A percentile compares a stretch with the other conserved stretches of the same genome.
These are phyloP conservation scores for Sigmodon hispidus DNA, from an alignment of 2,113 vertebrate genomes.

Conservation along the genomic window DNA sequence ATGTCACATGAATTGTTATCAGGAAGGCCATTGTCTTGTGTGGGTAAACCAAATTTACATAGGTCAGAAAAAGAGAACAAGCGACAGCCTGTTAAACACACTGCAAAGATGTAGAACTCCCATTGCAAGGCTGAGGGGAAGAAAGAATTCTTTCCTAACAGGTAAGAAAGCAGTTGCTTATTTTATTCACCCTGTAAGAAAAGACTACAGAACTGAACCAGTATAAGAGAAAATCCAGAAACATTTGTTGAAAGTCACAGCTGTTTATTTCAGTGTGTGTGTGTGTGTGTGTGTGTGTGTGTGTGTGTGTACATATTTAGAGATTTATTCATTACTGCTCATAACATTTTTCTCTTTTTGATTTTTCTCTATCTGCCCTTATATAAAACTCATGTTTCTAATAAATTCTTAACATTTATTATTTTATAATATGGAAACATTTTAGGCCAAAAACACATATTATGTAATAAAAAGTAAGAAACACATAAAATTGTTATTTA, in stretches of 20 bases:
- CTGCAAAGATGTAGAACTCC: not conserved
- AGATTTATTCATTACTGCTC: not conserved
- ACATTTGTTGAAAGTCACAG: not conserved
- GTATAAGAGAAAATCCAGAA: not conserved
- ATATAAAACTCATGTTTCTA: not conserved
- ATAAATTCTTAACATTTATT: constrained; percentile 11
- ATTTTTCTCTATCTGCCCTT: not conserved
- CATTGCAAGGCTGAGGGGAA: no score
- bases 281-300: not conserved
- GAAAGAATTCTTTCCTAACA: not conserved
- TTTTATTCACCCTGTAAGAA: not conserved
- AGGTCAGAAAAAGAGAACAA: not conserved
- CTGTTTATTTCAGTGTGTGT: not conserved
- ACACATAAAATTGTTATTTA: not conserved
- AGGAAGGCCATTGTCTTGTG: not conserved
- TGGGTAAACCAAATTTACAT: not conserved
- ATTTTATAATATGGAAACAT: not conserved
- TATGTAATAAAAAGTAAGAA: not conserved
- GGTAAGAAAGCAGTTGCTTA: not conserved
- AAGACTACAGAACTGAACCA: not conserved
- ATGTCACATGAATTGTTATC: not conserved
- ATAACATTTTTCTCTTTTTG: not conserved
- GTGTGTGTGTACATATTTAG: not conserved
- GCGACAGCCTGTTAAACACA: not conserved
- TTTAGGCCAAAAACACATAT: not conserved